These are phyloP conservation scores for Rugalucina vietnamica DNA, from an alignment of 2,888 invertebrate genomes.

Conservation along the genomic window DNA sequence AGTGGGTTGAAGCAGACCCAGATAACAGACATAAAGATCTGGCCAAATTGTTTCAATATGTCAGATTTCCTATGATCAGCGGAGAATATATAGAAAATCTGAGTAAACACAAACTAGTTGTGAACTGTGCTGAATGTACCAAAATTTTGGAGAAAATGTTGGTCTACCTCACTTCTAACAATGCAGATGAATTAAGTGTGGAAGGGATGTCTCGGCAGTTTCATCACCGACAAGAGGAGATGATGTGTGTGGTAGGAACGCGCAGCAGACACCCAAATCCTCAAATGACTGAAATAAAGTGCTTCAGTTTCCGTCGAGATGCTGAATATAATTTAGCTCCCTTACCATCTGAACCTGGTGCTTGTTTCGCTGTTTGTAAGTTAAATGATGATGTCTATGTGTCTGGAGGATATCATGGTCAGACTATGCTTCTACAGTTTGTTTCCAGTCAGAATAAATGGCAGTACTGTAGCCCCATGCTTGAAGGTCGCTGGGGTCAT, in stretches of 20 bases:
- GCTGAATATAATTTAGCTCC: constrained; percentile 61
- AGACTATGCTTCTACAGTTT: constrained; percentile 61
- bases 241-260: constrained; percentile 64
- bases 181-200: neutral
- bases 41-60: constrained; percentile 41
- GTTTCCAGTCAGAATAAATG: constrained; percentile 59
- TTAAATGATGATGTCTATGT: constrained; percentile 62
- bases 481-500: constrained; percentile 67
- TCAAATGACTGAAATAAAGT: constrained; percentile 64
- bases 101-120: constrained; percentile 18
- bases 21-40: constrained; percentile 76
- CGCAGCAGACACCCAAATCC: constrained; percentile 64
- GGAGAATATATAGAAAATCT: constrained; percentile 48
- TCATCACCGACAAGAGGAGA: constrained; percentile 55
- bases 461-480: constrained; percentile 61
- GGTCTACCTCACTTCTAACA: neutral
- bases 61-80: constrained; percentile 52
- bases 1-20: constrained; percentile 88
- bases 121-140: constrained; percentile 22
- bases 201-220: constrained; percentile 27
- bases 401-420: constrained; percentile 65
- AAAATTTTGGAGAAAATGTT: constrained; percentile 21
- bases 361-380: constrained; percentile 68
- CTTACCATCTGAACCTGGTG: constrained; percentile 66
- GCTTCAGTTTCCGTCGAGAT: constrained; percentile 66